Percentiles rank a stretch among this genome's conserved stretches.
These are phyloP conservation scores for Cataglyphis albicans DNA, from an alignment of 2,888 invertebrate genomes.

Conservation along the genomic window DNA sequence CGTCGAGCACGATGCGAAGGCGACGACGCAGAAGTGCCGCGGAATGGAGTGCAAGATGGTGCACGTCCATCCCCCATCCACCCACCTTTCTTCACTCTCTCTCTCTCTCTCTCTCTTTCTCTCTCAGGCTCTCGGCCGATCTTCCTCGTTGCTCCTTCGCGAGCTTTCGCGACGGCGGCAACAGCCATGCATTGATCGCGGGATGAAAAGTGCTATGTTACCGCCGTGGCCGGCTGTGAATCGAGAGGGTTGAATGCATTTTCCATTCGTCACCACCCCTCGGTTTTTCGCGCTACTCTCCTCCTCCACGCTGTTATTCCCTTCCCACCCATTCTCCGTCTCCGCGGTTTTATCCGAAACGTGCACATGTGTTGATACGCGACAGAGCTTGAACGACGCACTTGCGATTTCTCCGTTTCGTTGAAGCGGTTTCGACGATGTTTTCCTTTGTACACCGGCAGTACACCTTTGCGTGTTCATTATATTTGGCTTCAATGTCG, in stretches of 20 bases:
- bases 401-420: not conserved
- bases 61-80: constrained; percentile 48
- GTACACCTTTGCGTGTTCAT: constrained; percentile 20
- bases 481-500: not conserved
- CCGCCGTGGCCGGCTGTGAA: constrained; percentile 53
- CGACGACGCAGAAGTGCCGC: constrained; percentile 70
- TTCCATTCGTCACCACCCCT: constrained; percentile 54
- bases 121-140: not conserved
- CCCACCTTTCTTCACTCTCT: constrained; percentile 31
- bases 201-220: constrained; percentile 68
- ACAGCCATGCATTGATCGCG: constrained; percentile 59
- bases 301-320: not conserved
- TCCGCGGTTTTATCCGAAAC: constrained; percentile 21
- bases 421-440: constrained; percentile 12
- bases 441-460: not conserved
- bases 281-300: constrained; percentile 29
- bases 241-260: constrained; percentile 61
- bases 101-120: not conserved
- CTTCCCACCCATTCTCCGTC: not conserved
- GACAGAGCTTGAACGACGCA: constrained; percentile 4
- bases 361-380: constrained; percentile 13
- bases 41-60: constrained; percentile 72
- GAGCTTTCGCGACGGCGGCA: constrained; percentile 41
- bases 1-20: constrained; percentile 60
- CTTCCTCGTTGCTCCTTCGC: constrained; percentile 14